These are phyloP conservation scores for Lasioglossum pauxillum DNA, from an alignment of 2,888 invertebrate genomes.

Conservation along the genomic window DNA sequence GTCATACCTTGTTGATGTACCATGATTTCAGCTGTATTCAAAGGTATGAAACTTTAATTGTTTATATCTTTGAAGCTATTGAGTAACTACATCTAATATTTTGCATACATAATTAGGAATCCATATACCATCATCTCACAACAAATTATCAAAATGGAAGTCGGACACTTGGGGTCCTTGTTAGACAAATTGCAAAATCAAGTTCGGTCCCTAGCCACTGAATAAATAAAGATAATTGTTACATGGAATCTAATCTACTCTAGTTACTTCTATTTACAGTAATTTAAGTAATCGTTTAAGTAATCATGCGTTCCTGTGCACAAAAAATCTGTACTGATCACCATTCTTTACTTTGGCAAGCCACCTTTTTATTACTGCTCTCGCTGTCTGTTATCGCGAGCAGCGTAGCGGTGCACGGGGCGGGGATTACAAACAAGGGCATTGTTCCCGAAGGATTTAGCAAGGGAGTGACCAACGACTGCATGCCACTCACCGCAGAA, in stretches of 20 bases:
- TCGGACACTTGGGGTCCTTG: no score
- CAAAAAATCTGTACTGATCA: not conserved
- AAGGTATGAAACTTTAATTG: no score
- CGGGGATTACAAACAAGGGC: not conserved
- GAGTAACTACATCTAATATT: no score
- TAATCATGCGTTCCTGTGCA: not conserved
- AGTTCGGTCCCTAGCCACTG: not conserved
- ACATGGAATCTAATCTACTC: not conserved
- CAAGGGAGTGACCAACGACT: not conserved
- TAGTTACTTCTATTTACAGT: not conserved
- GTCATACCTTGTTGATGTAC: no score
- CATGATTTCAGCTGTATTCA: no score
- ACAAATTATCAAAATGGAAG: no score
- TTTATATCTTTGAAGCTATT: no score
- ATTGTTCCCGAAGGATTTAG: not conserved
- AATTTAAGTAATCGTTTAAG: no score
- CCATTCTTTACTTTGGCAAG: not conserved
- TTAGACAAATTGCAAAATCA: not conserved
- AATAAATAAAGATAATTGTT: not conserved
- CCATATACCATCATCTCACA: no score
- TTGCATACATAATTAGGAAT: no score
- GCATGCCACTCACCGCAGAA: slow-evolving; percentile 7
- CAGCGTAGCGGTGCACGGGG: not conserved
- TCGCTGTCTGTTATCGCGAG: not conserved
- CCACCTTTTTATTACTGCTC: not conserved